phyloP scores from a whole-genome alignment of 2,888 invertebrate species.

The Hydroisotoma schaefferi region DNA sequence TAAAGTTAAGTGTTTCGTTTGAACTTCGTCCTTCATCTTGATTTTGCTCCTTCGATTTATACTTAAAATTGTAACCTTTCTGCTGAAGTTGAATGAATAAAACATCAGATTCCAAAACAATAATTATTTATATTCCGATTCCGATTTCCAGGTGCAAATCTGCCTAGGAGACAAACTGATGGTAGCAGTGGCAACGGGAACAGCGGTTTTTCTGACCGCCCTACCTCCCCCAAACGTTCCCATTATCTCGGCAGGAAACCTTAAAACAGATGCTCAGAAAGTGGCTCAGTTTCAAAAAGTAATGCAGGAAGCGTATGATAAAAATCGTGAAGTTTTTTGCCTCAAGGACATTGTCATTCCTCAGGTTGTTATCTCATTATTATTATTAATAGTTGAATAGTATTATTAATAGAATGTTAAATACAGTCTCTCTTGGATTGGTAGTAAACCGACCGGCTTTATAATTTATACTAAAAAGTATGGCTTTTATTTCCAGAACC shows the following conservation, averaged over 20 bases:
- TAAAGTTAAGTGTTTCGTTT: too few relatives aligned
- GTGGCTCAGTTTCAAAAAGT: conserved; percentile 66
- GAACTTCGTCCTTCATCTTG: too few relatives aligned
- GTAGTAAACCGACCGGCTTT: too few relatives aligned
- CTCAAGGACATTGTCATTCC: conserved; percentile 53
- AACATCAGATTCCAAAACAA: too few relatives aligned
- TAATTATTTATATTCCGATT: too few relatives aligned
- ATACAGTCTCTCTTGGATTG: too few relatives aligned
- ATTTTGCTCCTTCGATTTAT: too few relatives aligned
- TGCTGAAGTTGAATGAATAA: too few relatives aligned
- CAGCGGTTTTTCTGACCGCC: conserved; percentile 73
- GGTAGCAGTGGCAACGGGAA: conserved; percentile 82
- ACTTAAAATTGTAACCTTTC: too few relatives aligned
- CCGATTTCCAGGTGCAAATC: conserved; percentile 60
- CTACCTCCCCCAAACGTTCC: conserved; percentile 73
- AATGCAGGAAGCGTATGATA: conserved; percentile 66
- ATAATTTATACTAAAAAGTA: too few relatives aligned
- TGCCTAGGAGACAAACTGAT: conserved; percentile 83
- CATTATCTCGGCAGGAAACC: conserved; percentile 65
- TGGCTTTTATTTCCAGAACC: not conserved
- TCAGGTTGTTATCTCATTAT: conserved; percentile 15
- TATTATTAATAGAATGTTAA: too few relatives aligned
- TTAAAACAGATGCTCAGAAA: conserved; percentile 63
- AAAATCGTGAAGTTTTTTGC: conserved; percentile 69
- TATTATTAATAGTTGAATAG: conserved; percentile 49